phyloP scores from a whole-genome alignment of 2,888 invertebrate species.

The Podotricha telesiphe region DNA sequence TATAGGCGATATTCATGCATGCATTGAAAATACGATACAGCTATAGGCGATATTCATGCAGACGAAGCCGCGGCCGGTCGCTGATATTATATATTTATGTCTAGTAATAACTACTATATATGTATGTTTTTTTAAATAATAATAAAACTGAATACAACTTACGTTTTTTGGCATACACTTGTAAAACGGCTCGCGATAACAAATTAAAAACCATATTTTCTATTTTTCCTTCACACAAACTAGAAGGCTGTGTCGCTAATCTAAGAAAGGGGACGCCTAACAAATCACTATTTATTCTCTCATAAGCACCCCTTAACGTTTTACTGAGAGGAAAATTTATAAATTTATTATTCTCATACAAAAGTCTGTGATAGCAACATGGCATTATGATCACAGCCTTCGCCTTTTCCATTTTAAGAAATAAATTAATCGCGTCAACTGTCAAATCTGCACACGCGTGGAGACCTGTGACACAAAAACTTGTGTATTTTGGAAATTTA shows the following conservation, averaged over 20 bases:
- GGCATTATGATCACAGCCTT: constrained; percentile 87
- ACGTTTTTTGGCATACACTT: constrained; percentile 84
- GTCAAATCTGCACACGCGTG: constrained; percentile 92
- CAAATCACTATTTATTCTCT: constrained; percentile 65
- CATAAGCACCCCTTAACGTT: constrained; percentile 67
- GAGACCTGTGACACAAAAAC: constrained; percentile 83
- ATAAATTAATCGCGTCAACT: constrained; percentile 86
- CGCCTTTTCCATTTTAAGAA: constrained; percentile 82
- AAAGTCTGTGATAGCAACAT: constrained; percentile 91
- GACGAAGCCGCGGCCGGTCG: too few species aligned
- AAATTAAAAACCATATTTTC: constrained; percentile 80
- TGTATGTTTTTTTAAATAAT: background rate
- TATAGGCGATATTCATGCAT: too few species aligned
- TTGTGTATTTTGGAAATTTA: constrained; percentile 59
- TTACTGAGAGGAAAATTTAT: constrained; percentile 87
- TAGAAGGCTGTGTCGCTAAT: constrained; percentile 87
- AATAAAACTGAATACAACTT: constrained; percentile 53
- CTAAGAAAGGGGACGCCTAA: constrained; percentile 87
- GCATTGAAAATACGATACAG: too few species aligned
- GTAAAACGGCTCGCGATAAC: constrained; percentile 85
- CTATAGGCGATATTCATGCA: too few species aligned
- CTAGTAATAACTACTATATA: too few species aligned
- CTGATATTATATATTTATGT: too few species aligned
- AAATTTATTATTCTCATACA: constrained; percentile 64
- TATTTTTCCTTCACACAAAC: constrained; percentile 73